These are phyloP conservation scores for Platycercus adscitus DNA, from an alignment of 2,113 vertebrate species.

Conservation along the genomic window DNA sequence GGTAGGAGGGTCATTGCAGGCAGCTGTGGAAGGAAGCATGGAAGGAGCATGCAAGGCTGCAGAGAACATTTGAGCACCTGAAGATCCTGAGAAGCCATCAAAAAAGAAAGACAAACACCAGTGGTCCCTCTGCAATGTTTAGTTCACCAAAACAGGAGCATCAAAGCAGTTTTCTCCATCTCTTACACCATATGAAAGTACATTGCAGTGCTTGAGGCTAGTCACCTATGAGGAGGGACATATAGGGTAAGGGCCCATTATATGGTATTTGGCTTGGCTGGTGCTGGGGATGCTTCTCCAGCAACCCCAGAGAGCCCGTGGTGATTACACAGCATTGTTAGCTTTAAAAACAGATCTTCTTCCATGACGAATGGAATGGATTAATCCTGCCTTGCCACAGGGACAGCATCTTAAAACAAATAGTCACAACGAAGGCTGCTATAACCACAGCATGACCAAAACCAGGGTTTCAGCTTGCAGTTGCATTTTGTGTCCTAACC, in stretches of 20 bases:
- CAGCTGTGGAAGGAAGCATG: rapidly evolving
- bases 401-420: neutral
- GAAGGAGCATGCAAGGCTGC: neutral
- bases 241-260: neutral
- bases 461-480: neutral
- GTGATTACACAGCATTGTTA: neutral
- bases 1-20: neutral
- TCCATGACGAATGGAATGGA: neutral
- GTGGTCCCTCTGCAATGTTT: neutral
- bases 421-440: neutral
- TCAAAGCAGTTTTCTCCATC: neutral
- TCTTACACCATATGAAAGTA: neutral
- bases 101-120: neutral
- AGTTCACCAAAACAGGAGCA: neutral
- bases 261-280: neutral
- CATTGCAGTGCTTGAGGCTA: rapidly evolving
- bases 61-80: neutral
- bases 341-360: neutral
- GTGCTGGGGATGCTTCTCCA: neutral
- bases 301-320: neutral
- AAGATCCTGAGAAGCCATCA: neutral
- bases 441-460: neutral
- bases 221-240: neutral
- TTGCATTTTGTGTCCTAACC: neutral
- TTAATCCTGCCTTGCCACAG: neutral